phyloP scores from a whole-genome alignment of 2,797 vertebrate species.

The Carcharodon carcharias region DNA sequence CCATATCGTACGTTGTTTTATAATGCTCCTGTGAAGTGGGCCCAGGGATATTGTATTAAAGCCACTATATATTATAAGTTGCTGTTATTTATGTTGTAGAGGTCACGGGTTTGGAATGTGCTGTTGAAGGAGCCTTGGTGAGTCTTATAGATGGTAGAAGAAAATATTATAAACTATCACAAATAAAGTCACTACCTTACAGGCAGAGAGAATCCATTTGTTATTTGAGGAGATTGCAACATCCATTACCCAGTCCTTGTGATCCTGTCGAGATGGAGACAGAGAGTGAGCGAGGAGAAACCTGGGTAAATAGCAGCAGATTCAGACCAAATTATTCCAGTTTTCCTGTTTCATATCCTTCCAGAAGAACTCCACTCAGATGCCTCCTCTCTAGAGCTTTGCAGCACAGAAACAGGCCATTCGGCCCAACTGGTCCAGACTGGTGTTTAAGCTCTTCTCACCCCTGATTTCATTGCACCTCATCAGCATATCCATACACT shows the following conservation, averaged over 20 bases:
- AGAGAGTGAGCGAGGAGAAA: slow-evolving; percentile 38
- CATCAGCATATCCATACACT: too few relatives aligned
- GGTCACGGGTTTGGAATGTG: background rate
- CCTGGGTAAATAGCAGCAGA: slow-evolving; percentile 11
- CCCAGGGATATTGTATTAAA: too few relatives aligned
- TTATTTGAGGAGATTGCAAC: slow-evolving; percentile 58
- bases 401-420: too few relatives aligned
- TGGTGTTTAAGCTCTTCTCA: too few relatives aligned
- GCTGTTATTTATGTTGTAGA: background rate
- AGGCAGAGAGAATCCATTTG: slow-evolving; percentile 63
- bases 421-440: too few relatives aligned
- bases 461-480: too few relatives aligned
- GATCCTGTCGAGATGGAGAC: slow-evolving; percentile 54
- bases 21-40: background rate
- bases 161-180: background rate
- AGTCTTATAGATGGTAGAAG: background rate
- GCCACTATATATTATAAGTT: too few relatives aligned
- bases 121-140: background rate
- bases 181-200: slow-evolving; percentile 54
- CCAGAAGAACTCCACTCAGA: too few relatives aligned
- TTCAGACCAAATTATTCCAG: background rate
- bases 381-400: background rate
- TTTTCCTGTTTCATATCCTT: background rate
- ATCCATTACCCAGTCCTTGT: slow-evolving; percentile 68
- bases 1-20: background rate